A percentile compares a stretch with the other conserved stretches of the same genome.
phyloP scores from a whole-genome alignment of 2,888 invertebrate genomes.

The Steinernema scapterisci region DNA sequence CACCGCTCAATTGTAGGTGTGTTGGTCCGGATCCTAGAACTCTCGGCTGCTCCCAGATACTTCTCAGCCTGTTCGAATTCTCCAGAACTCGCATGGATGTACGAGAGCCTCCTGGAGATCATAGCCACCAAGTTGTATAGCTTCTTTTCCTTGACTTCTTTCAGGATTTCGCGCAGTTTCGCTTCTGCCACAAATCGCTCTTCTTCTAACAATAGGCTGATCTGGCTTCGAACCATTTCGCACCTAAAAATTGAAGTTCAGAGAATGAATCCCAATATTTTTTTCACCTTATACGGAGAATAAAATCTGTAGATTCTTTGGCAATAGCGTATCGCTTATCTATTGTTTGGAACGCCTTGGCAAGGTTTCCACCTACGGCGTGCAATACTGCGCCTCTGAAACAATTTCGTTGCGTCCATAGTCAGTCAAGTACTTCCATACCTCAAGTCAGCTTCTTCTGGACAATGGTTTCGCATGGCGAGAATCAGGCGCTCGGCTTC shows the following conservation, averaged over 20 bases:
- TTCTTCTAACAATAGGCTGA: not conserved
- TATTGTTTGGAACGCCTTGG: not conserved
- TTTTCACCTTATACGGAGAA: not conserved
- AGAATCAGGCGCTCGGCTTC: not conserved
- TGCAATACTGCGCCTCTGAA: not conserved
- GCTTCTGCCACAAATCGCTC: not conserved
- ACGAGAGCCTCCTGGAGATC: conserved; percentile 1
- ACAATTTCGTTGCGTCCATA: not conserved
- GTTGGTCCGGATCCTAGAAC: not conserved
- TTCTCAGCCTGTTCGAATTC: not conserved
- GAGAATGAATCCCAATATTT: not conserved
- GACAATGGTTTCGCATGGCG: conserved; percentile 1
- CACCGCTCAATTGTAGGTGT: not conserved
- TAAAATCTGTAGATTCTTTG: conserved; percentile 1
- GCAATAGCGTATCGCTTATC: not conserved
- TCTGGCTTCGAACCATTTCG: conserved; percentile 17
- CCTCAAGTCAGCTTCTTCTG: conserved; percentile 15
- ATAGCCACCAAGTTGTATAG: conserved; percentile 1
- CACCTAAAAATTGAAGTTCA: not conserved
- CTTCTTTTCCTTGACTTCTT: not conserved
- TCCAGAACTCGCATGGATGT: not conserved
- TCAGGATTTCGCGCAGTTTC: not conserved
- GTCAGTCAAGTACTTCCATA: not conserved
- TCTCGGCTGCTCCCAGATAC: not conserved
- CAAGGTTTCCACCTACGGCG: not conserved